These are phyloP conservation scores for Natrix natrix DNA, from an alignment of 2,797 vertebrate species.

Conservation along the genomic window DNA sequence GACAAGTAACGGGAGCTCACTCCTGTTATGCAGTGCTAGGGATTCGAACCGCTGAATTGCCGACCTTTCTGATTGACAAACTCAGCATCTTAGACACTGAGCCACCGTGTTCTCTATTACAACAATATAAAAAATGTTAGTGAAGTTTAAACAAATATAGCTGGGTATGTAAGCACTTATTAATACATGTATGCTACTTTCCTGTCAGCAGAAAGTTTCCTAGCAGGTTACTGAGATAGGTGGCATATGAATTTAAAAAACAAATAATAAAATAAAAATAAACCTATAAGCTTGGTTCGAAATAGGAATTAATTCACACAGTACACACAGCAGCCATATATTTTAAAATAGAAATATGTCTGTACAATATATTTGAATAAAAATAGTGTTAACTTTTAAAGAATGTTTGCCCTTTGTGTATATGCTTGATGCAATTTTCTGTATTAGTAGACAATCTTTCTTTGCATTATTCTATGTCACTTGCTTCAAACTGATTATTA, in stretches of 20 bases:
- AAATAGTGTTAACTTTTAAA: background rate
- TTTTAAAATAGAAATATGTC: conserved; percentile 6
- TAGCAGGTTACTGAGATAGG: background rate
- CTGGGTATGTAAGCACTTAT: background rate
- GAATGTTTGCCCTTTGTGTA: background rate
- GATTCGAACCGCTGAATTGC: no score
- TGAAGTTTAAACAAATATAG: background rate
- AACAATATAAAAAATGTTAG: background rate
- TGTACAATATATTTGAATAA: fast-evolving
- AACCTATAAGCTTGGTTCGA: background rate
- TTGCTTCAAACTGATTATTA: background rate
- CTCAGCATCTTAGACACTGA: no score
- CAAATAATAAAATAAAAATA: background rate
- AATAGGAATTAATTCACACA: conserved; percentile 2
- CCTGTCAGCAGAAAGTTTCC: background rate
- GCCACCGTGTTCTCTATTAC: background rate
- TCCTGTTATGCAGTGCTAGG: no score
- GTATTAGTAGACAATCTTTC: background rate
- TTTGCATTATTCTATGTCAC: background rate
- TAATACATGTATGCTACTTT: background rate
- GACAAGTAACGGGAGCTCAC: no score
- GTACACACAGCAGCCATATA: background rate
- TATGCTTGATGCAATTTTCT: background rate
- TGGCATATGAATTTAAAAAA: background rate
- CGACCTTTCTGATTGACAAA: no score